Evolutionary conservation across 2,113 vertebrate species (phyloP), one percentile per base, ranked within the genome.

Genomic region (Euleptes europaea): DNA sequence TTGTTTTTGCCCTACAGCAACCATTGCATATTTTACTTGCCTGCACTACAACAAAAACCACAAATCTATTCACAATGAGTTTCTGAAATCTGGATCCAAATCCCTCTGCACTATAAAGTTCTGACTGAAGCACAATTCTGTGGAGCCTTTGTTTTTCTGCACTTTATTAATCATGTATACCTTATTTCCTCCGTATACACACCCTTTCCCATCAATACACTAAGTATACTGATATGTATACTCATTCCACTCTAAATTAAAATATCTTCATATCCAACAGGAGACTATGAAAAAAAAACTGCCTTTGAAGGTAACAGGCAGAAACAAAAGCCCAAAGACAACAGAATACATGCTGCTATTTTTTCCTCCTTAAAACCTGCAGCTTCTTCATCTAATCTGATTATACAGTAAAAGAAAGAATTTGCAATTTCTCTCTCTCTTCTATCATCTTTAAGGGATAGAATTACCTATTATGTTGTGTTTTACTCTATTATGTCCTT

Each of bases 381-480:
- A 85, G 79, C 49, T 84, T 84, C 80, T 63, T 3, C 67, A 82
- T 67, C 60, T 87, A 90, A 89, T 86, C 79, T 21, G 66, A 76
- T 88, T 83, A 60, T 54, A 44, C 63, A 88, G 42, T 33, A 86
- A 81, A 74, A 78, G 31, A 90, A 69, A 40, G 71, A 69, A 26
- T 74, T 77, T 26, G 11, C 1, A 2, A 1, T 87, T 89, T 69
- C 83, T 87, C 54, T 81, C 23, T 82, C 67, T 38, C 35, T 74
- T 40, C 12, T 38, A 28, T 49, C 85, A 40, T 90, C 87, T 89
- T 86, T 57, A 71, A 89, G 78, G 65, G 74, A 86, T 13, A 87
- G 83, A 92, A 91, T 73, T 86, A 85, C 74, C 81, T 86, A 60
- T 63, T 70, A 75, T 90, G 82, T 78, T 89, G 26, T 71, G 35